A percentile compares a stretch with the other conserved stretches of the same genome.
Conservation (phyloP, 2,113 vertebrate genomes). For the Ovis aries region DNA sequence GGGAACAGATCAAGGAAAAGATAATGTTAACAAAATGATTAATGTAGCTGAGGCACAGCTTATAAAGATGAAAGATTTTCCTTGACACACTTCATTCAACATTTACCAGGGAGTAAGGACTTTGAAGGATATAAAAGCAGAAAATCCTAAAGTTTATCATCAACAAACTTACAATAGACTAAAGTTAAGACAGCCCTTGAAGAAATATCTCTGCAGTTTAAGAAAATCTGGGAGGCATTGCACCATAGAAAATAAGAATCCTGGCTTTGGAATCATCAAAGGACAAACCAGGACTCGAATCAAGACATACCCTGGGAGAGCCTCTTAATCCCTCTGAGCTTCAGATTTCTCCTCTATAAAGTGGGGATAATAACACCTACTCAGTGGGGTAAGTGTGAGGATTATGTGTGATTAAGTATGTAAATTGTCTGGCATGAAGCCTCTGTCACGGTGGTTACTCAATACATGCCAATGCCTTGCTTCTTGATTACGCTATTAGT, state of each 20-base stretch:
- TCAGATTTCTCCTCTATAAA: slow-evolving; percentile 10
- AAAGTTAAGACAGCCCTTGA: neutral
- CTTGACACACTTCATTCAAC: neutral
- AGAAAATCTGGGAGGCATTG: neutral
- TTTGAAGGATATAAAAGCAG: neutral
- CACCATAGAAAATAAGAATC: slow-evolving; percentile 6
- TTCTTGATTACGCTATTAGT: neutral
- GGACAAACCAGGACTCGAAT: neutral
- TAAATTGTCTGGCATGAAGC: neutral
- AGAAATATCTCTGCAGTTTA: slow-evolving; percentile 23
- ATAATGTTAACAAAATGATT: neutral
- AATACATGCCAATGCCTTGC: neutral
- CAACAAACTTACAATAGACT: neutral
- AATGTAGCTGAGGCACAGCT: neutral
- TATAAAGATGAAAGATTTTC: neutral
- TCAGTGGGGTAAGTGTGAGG: neutral
- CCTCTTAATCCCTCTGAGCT: neutral
- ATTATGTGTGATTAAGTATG: neutral
- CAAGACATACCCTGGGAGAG: neutral
- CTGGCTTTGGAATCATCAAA: slow-evolving; percentile 10
- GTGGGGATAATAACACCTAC: neutral
- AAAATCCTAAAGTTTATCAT: neutral
- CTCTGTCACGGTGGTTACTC: neutral
- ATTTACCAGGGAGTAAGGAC: neutral
- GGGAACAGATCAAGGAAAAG: neutral